Conservation (phyloP, 2,888 invertebrate species). For the Chydorus sphaericus region DNA sequence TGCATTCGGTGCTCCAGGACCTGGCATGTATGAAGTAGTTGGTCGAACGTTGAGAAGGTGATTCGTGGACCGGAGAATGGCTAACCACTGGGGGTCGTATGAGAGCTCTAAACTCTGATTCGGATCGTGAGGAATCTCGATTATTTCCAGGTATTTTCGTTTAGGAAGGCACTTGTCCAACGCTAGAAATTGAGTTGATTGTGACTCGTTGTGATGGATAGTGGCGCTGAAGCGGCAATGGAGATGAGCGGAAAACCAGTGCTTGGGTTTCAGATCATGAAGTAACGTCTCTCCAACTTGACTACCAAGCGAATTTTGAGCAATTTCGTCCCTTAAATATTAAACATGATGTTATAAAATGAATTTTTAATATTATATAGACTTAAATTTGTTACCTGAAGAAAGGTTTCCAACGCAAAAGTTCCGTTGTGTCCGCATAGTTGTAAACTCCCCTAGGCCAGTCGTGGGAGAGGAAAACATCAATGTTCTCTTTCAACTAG, state of each 20-base stretch:
- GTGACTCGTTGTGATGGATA: conserved; percentile 50
- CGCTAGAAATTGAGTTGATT: conserved; percentile 69
- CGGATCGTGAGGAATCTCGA: conserved; percentile 45
- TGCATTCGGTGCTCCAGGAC: conserved; percentile 36
- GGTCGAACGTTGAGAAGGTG: conserved; percentile 63
- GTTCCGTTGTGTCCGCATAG: conserved; percentile 57
- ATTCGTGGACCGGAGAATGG: conserved; percentile 73
- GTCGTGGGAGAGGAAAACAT: conserved; percentile 90
- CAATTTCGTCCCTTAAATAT: conserved; percentile 58
- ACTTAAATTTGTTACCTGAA: conserved; percentile 44
- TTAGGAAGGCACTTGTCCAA: conserved; percentile 92
- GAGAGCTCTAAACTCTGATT: conserved; percentile 35
- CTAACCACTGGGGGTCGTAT: conserved; percentile 90
- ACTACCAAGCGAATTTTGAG: conserved; percentile 69
- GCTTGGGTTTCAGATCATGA: conserved; percentile 60
- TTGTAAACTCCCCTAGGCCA: conserved; percentile 86
- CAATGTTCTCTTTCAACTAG: conserved; percentile 41
- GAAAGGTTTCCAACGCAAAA: conserved; percentile 63
- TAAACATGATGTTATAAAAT: conserved; percentile 10
- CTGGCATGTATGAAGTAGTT: conserved; percentile 62
- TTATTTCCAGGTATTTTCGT: conserved; percentile 73
- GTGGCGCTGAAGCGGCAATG: conserved; percentile 90
- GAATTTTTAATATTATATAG: conserved; percentile 23
- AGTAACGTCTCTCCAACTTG: conserved; percentile 68
- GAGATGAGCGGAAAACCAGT: conserved; percentile 96